Percentiles rank a stretch among this genome's conserved stretches.
These are phyloP conservation scores for Tenebrosternarchus preto DNA, from an alignment of 2,113 vertebrate genomes.

Conservation along the genomic window DNA sequence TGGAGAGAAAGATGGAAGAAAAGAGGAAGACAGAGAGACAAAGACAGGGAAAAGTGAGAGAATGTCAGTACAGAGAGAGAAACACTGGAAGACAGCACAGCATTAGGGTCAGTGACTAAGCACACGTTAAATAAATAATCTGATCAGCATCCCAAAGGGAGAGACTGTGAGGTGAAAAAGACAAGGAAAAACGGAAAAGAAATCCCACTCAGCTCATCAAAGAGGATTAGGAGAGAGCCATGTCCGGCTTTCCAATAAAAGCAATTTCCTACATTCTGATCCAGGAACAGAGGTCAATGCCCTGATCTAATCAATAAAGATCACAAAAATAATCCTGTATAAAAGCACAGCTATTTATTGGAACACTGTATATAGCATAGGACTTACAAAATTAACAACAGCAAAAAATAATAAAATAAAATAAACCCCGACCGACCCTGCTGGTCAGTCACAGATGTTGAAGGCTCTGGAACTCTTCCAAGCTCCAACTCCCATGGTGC, in stretches of 20 bases:
- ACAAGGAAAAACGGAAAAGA: constrained; percentile 20
- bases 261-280: constrained; percentile 7
- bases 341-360: constrained; percentile 6
- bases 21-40: background rate
- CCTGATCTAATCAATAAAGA: background rate
- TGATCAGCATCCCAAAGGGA: constrained; percentile 15
- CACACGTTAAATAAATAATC: constrained; percentile 20
- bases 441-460: background rate
- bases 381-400: background rate
- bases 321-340: background rate
- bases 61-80: constrained; percentile 7
- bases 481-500: background rate
- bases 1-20: background rate
- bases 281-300: background rate
- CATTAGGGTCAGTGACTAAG: constrained; percentile 42
- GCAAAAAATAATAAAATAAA: too few species aligned
- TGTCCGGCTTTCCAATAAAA: background rate
- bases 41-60: background rate
- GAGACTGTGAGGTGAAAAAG: constrained; percentile 3
- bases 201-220: constrained; percentile 7
- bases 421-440: background rate
- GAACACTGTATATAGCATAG: background rate
- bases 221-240: background rate
- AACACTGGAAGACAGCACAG: constrained; percentile 12
- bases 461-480: background rate